Percentiles rank a stretch among this genome's conserved stretches.
Conservation (phyloP, 1,140 invertebrate species). For the Drosophila tropicalis region DNA sequence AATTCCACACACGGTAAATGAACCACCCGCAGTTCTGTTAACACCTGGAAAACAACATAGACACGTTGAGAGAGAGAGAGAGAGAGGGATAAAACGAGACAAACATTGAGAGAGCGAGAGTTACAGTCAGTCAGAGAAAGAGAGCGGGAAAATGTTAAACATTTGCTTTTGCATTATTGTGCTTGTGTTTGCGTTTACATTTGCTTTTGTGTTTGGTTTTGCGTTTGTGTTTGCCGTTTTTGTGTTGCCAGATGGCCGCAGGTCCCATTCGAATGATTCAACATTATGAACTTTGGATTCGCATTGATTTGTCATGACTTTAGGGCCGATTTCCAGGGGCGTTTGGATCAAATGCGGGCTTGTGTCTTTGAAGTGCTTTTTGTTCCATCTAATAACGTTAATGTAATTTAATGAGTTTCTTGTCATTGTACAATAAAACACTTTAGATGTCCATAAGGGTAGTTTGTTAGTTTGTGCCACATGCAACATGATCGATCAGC, state of each 20-base stretch:
- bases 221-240: constrained; percentile 29
- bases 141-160: constrained; percentile 1
- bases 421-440: not conserved
- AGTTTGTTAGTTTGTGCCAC: constrained; percentile 41
- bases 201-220: constrained; percentile 29
- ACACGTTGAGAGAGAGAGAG: not conserved
- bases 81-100: constrained; percentile 1
- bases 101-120: not conserved
- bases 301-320: constrained; percentile 37
- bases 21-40: constrained; percentile 67
- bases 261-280: constrained; percentile 7
- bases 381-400: constrained; percentile 32
- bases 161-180: constrained; percentile 38
- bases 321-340: constrained; percentile 51
- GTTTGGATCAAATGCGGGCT: constrained; percentile 63
- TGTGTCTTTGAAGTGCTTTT: constrained; percentile 49
- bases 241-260: constrained; percentile 42
- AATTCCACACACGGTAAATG: constrained; percentile 26
- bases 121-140: no score
- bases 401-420: constrained; percentile 54
- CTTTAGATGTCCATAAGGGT: constrained; percentile 38
- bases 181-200: constrained; percentile 30
- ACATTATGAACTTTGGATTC: not conserved
- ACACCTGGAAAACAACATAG: constrained; percentile 23
- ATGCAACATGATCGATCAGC: constrained; percentile 77